Conservation (phyloP, 2,797 vertebrate genomes). For the Darevskia mixta region DNA sequence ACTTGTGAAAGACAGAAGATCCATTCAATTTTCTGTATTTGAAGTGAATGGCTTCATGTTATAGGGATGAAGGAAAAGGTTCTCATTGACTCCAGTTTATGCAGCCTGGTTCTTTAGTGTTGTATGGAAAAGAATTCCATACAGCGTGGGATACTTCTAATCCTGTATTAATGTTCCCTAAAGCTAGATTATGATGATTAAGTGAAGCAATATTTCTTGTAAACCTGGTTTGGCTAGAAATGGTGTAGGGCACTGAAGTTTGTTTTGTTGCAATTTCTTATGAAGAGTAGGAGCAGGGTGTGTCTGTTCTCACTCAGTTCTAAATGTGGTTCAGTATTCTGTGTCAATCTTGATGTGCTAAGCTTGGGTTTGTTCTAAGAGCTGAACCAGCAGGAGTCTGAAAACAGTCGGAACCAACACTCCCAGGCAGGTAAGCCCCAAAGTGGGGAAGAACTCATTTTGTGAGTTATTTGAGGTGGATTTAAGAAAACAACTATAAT, state of each 20-base stretch:
- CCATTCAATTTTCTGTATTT: neutral
- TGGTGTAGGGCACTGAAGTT: neutral
- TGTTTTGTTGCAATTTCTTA: fast-evolving
- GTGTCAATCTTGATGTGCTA: neutral
- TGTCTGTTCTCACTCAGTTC: constrained; percentile 43
- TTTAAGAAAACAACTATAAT: neutral
- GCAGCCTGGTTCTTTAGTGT: neutral
- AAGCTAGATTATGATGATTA: constrained; percentile 37
- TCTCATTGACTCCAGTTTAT: neutral
- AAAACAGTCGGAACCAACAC: neutral
- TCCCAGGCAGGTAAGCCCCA: neutral
- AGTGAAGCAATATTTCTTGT: constrained; percentile 63
- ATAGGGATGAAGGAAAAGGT: neutral
- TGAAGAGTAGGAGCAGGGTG: constrained; percentile 50
- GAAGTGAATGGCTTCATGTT: neutral
- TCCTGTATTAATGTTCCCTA: constrained; percentile 22
- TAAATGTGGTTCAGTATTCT: neutral
- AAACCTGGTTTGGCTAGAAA: constrained; percentile 57
- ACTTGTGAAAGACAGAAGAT: neutral
- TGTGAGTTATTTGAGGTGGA: constrained; percentile 14
- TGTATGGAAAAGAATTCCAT: neutral
- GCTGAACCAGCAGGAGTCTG: constrained; percentile 4
- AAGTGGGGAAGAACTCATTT: neutral
- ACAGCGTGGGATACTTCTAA: neutral
- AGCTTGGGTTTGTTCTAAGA: neutral